Conservation (phyloP, 2,797 vertebrate species). For the Aldrovandia affinis region DNA sequence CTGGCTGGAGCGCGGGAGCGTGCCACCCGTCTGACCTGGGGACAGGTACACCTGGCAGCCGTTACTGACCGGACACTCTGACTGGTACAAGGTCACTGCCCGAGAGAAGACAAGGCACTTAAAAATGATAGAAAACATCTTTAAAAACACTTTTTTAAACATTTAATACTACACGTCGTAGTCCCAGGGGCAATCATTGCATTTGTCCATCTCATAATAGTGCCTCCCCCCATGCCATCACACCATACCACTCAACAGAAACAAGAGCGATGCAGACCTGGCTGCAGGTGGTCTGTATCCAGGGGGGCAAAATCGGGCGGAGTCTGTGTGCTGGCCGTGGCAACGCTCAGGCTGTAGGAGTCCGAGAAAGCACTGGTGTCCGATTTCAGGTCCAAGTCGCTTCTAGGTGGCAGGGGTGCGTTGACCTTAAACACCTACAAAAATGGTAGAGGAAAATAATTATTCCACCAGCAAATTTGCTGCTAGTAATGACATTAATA, state of each 20-base stretch:
- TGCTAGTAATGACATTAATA: no score
- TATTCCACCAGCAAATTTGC: background rate
- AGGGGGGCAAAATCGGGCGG: conserved; percentile 82
- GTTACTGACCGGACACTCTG: conserved; percentile 77
- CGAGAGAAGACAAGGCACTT: conserved; percentile 47
- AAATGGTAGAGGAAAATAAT: background rate
- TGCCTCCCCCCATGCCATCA: background rate
- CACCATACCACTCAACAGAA: background rate
- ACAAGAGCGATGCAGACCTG: conserved; percentile 64
- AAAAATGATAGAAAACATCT: no score
- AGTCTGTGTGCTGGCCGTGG: conserved; percentile 90
- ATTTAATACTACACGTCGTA: no score
- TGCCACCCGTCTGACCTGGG: conserved; percentile 69
- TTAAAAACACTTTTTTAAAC: no score
- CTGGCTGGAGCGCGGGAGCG: conserved; percentile 74
- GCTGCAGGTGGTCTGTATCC: conserved; percentile 74
- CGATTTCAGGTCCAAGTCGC: conserved; percentile 78
- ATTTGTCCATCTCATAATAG: background rate
- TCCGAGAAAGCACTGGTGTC: conserved; percentile 69
- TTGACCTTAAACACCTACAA: conserved; percentile 86
- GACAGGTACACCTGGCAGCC: conserved; percentile 80
- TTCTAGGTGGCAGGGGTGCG: conserved; percentile 76
- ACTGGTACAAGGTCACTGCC: conserved; percentile 73
- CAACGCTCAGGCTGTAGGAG: conserved; percentile 74
- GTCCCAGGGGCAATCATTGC: no score